Base-by-base conservation (phyloP, 2,113 vertebrate species). In the Sarotherodon lohbergeri region DNA sequence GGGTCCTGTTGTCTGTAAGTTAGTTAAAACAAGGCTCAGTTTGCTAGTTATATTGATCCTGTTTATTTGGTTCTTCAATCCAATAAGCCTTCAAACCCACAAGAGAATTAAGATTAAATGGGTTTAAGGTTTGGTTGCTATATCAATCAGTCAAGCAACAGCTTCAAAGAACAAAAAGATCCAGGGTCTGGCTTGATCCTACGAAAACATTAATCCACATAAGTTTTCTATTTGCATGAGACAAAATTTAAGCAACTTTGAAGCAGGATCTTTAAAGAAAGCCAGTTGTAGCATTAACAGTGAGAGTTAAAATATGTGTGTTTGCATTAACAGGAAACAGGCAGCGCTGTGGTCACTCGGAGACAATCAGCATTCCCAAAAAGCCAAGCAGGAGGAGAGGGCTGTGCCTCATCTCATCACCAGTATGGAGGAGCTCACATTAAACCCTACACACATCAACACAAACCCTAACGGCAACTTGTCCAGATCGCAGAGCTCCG, bases 281-380 rank as follows among this genome's bases (percentile, higher is more conserved):
- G 3, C 16, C 24, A 19, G 43, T 32, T 52, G 10, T 32, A 78
- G 17, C 10, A 12, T 50, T 8, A 48, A 50, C 1, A 12, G 27
- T 48, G 14, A 66, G 9, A 17, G 5, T 19, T 36, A 36, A 36
- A 36, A 36, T 52, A 39, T 71, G 24, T 57, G 0, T 48, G 3
- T 86, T 9, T 88, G 19, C 89, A 9, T 88, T 7, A 2, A 61
- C 96, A 99, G 99, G 94, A 99, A 98, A 83, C 98, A 99, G 93
- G 85, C 96, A 0, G 92, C 93, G 3, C 89, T 99, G 56, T 99
- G 99, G 98, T 88, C 96, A 79, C 97, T 98, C 86, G 98, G 98
- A 59, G 97, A 99, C 85, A 90, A 96, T 76, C 96, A 96, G 61
- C 96, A 92, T 68, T 96, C 97, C 39, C 92, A 90, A 68, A 94